Percentiles rank a stretch among this genome's conserved stretches.
phyloP scores from a whole-genome alignment of 1,140 invertebrate species.

The Ericerus pela region DNA sequence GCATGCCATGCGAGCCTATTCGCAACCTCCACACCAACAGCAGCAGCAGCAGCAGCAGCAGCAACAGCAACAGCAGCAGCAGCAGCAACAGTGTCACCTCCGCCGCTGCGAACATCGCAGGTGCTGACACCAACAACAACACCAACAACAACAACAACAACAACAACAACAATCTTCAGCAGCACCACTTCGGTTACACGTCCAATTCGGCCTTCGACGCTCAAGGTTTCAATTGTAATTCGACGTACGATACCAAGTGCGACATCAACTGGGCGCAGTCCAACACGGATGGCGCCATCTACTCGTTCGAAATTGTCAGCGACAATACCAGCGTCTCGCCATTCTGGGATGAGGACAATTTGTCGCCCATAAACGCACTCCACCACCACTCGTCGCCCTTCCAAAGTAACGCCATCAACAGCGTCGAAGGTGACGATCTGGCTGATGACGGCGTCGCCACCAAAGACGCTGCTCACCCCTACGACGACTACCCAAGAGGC shows the following conservation, averaged over 20 bases:
- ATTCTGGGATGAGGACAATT: conserved; percentile 20
- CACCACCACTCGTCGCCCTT: conserved; percentile 21
- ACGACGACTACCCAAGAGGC: conserved; percentile 18
- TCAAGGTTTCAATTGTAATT: conserved; percentile 52
- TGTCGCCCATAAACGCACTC: conserved; percentile 30
- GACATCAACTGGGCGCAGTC: conserved; percentile 71
- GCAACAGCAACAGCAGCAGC: conserved; percentile 22
- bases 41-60: conserved; percentile 32
- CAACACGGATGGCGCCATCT: conserved; percentile 41
- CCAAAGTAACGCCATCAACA: conserved; percentile 42
- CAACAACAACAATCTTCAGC: too few species aligned
- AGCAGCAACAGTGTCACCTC: conserved; percentile 21
- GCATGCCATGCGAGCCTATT: neutral
- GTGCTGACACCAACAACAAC: conserved; percentile 25
- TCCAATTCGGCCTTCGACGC: neutral
- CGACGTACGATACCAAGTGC: conserved; percentile 68
- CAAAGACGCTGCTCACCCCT: conserved; percentile 36
- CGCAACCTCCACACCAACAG: conserved; percentile 34
- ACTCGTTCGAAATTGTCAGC: conserved; percentile 39
- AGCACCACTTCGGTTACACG: conserved; percentile 1
- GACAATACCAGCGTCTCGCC: conserved; percentile 27
- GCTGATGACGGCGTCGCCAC: conserved; percentile 42
- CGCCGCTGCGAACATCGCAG: conserved; percentile 33
- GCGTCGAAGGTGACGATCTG: conserved; percentile 47
- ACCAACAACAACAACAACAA: too few species aligned